These are phyloP conservation scores for Morpho deidamia DNA, from an alignment of 2,888 invertebrate species.

Conservation along the genomic window DNA sequence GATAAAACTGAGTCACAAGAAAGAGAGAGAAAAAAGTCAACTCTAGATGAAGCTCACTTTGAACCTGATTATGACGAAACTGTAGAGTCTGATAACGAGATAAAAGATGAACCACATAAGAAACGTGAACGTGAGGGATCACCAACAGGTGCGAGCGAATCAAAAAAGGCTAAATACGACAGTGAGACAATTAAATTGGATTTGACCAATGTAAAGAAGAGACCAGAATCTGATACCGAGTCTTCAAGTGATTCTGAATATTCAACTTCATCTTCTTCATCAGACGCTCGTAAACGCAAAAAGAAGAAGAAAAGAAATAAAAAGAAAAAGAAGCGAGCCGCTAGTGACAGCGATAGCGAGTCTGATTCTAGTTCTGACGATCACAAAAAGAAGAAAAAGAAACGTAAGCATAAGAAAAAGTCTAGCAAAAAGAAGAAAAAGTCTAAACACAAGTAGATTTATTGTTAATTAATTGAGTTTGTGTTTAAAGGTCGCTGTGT, in stretches of 20 bases:
- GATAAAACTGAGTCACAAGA: conserved; percentile 72
- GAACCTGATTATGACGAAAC: conserved; percentile 86
- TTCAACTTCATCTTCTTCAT: conserved; percentile 70
- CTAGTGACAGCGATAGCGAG: conserved; percentile 81
- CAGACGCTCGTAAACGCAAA: conserved; percentile 76
- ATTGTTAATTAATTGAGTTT: conserved; percentile 16
- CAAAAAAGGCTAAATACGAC: conserved; percentile 55
- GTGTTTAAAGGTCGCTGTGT: conserved; percentile 27
- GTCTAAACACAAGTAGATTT: conserved; percentile 69
- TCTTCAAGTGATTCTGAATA: conserved; percentile 67
- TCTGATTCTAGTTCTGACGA: conserved; percentile 83
- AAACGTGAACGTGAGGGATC: conserved; percentile 44
- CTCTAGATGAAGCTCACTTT: conserved; percentile 84
- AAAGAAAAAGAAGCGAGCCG: conserved; percentile 79
- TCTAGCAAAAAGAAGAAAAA: conserved; percentile 86
- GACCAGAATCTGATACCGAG: conserved; percentile 63
- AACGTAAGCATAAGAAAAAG: conserved; percentile 83
- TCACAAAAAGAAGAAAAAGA: conserved; percentile 82
- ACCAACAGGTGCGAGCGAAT: conserved; percentile 44
- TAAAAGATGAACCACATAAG: conserved; percentile 71
- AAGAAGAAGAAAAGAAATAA: conserved; percentile 81
- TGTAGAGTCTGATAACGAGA: conserved; percentile 80
- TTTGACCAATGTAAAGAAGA: conserved; percentile 69
- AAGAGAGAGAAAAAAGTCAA: conserved; percentile 80
- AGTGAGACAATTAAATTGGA: conserved; percentile 69